Evolutionary conservation across 2,888 invertebrate species (phyloP), one percentile per base, ranked within the genome.

Genomic region (Monoplex corrugatus): DNA sequence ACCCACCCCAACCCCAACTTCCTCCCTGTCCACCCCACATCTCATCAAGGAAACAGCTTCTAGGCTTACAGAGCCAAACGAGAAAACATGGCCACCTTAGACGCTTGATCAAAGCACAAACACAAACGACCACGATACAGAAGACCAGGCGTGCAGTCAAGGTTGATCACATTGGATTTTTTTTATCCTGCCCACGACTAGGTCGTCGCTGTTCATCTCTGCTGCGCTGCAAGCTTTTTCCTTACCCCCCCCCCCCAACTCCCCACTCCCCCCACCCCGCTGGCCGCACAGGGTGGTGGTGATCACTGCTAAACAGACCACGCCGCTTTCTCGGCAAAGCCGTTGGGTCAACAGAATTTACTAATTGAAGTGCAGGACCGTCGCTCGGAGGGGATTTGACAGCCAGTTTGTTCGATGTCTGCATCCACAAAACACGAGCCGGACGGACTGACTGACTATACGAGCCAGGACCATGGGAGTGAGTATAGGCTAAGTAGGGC

Each of bases 271-370:
- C 72, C n/a, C 23, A 6, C 8, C 23, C 72, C 50, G 8, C 8
- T 13, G 19, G 50, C 50, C 50, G 50, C 19, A 50, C 50, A n/a
- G n/a, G n/a, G n/a, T n/a, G n/a, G n/a, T n/a, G n/a, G n/a, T n/a
- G n/a, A n/a, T n/a, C n/a, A n/a, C n/a, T n/a, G n/a, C n/a, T n/a
- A n/a, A n/a, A n/a, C n/a, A n/a, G n/a, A n/a, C n/a, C n/a, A n/a
- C n/a, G n/a, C n/a, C n/a, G n/a, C n/a, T 5, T 28, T 68, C 68
- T 68, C 43, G 23, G 43, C 43, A 10, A 57, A 84, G 84, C 84
- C 84, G 2, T 57, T 57, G 38, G 35, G 84, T 84, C 50, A 84
- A 84, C 57, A 84, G 84, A 84, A 84, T 84, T 84, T 35, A 50
- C 50, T 84, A 84, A 84, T 57, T n/a, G 57, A 50, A 32, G 57